Evolutionary conservation across 1,140 invertebrate genomes (phyloP).

Genomic region (Drosophila pallidifrons): DNA sequence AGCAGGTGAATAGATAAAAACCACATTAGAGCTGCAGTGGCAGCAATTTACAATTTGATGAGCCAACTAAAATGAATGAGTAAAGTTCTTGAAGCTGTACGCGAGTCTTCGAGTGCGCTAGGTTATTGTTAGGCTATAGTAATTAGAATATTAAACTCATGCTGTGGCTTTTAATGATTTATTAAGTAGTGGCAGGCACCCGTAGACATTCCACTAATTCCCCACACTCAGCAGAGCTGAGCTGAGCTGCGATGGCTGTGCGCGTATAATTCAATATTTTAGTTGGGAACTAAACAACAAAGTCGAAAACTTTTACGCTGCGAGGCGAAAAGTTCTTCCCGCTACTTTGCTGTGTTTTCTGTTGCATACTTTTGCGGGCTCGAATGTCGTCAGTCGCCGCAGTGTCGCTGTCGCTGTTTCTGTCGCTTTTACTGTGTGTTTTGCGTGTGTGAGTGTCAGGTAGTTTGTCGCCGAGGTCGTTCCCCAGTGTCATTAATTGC

Average conservation of each 20-base stretch:
- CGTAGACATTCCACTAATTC: background rate
- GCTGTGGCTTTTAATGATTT: constrained; percentile 8
- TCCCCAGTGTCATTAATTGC: constrained; percentile 68
- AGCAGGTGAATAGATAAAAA: constrained; percentile 9
- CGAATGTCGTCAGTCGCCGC: constrained; percentile 33
- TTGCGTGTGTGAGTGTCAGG: constrained; percentile 1
- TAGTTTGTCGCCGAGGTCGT: constrained; percentile 34
- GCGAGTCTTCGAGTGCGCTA: no score
- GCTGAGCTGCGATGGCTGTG: background rate
- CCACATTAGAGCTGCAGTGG: background rate
- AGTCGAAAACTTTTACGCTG: constrained; percentile 10
- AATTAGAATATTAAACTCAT: constrained; percentile 21
- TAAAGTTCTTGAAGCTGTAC: constrained; percentile 1
- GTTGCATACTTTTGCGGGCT: constrained; percentile 25
- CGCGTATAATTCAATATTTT: constrained; percentile 24
- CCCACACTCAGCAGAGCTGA: constrained; percentile 5
- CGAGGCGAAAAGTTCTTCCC: constrained; percentile 8
- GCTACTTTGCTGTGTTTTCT: constrained; percentile 1
- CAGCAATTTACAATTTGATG: constrained; percentile 19
- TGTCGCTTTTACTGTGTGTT: background rate
- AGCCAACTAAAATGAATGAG: constrained; percentile 12
- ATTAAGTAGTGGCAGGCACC: constrained; percentile 6
- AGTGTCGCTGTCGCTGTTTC: background rate
- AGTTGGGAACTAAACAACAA: constrained; percentile 29
- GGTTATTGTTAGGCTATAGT: background rate